Evolutionary conservation across 2,888 invertebrate species (phyloP).

Genomic region (Zele albiditarsus): DNA sequence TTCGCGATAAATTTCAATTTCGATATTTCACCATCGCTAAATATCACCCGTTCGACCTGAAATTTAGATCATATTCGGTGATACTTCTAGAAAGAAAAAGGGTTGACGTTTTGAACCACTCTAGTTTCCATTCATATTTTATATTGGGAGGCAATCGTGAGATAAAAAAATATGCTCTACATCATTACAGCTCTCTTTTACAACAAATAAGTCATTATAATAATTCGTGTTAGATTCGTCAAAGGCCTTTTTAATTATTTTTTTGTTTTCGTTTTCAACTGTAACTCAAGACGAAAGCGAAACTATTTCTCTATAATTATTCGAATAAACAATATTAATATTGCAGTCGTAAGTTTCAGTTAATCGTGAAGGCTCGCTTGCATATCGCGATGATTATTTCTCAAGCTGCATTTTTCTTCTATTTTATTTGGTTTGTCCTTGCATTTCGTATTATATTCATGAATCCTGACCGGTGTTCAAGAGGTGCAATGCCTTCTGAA

Average conservation of each 20-base stretch:
- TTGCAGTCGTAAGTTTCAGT: neutral
- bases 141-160: neutral
- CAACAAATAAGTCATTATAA: no score
- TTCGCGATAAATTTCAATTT: no score
- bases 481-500: constrained; percentile 89
- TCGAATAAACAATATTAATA: neutral
- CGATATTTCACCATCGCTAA: no score
- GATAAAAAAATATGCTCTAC: neutral
- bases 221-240: neutral
- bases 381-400: no score
- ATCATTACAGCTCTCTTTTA: neutral
- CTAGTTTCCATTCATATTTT: neutral
- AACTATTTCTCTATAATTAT: neutral
- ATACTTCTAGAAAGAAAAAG: no score
- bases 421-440: neutral
- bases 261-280: neutral
- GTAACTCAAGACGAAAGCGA: neutral
- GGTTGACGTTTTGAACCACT: no score
- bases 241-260: constrained; percentile 4
- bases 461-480: constrained; percentile 87
- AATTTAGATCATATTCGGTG: no score
- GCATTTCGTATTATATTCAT: constrained; percentile 24
- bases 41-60: no score
- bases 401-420: neutral
- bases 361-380: neutral